A percentile compares a stretch with the other conserved stretches of the same genome.
Conservation (phyloP, 2,113 vertebrate species). For the Brachyhypopomus gauderio region DNA sequence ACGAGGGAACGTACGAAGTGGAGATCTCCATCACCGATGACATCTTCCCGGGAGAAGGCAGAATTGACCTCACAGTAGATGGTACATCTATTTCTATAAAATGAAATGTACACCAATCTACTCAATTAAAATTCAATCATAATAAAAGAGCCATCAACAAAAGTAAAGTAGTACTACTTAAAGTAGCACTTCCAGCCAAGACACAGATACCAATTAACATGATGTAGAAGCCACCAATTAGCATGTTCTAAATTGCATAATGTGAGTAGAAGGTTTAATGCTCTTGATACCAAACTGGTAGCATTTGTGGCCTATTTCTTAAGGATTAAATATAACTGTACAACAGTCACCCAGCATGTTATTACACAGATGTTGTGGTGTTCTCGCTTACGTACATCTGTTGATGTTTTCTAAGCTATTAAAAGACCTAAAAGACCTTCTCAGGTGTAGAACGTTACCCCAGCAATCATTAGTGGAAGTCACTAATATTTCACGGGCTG, state of each 20-base stretch:
- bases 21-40: conserved; percentile 97
- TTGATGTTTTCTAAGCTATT: not conserved
- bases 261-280: too few species aligned
- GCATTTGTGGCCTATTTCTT: too few species aligned
- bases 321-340: too few species aligned
- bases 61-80: conserved; percentile 91
- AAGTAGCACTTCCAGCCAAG: not conserved
- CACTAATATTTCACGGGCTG: not conserved
- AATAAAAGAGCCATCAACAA: not conserved
- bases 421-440: not conserved
- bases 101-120: not conserved
- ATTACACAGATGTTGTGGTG: too few species aligned
- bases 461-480: not conserved
- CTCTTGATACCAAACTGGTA: too few species aligned
- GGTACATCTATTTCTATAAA: conserved; percentile 70
- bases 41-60: conserved; percentile 89
- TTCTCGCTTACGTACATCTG: too few species aligned
- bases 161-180: not conserved
- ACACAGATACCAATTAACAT: not conserved
- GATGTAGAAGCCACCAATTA: not conserved
- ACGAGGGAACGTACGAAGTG: conserved; percentile 91
- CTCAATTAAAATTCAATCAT: too few species aligned
- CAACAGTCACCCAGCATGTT: too few species aligned
- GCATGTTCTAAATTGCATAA: not conserved
- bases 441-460: not conserved